Percentiles rank a stretch among this genome's conserved stretches.
These are phyloP conservation scores for Carposina sasakii DNA, from an alignment of 1,140 invertebrate species.

Conservation along the genomic window DNA sequence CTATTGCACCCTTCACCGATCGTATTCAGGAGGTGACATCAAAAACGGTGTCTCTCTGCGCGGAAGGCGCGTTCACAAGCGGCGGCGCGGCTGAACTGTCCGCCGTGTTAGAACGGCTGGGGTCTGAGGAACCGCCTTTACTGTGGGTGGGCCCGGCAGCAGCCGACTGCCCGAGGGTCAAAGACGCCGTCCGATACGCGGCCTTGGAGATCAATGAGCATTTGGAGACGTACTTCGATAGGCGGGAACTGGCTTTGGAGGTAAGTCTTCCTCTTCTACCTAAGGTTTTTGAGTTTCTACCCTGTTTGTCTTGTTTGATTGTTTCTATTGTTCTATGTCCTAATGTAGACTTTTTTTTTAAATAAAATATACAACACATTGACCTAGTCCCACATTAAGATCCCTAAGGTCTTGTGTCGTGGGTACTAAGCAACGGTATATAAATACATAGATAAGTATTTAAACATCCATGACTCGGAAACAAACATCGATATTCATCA, in stretches of 20 bases:
- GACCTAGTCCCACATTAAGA: no score
- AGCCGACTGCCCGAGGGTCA: conserved; percentile 76
- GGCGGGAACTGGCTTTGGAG: conserved; percentile 91
- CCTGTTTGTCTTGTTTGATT: not conserved
- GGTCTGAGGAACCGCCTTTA: conserved; percentile 78
- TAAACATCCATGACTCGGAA: no score
- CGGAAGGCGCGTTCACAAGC: conserved; percentile 19
- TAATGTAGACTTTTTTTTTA: no score
- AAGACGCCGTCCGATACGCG: conserved; percentile 88
- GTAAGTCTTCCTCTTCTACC: no score
- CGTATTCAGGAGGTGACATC: conserved; percentile 56
- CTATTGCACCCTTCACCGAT: no score
- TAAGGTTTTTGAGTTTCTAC: no score
- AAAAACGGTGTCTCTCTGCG: conserved; percentile 61
- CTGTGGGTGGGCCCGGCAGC: conserved; percentile 82
- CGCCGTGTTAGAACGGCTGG: conserved; percentile 47
- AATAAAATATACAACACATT: no score
- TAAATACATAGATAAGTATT: no score
- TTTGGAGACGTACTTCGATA: conserved; percentile 94
- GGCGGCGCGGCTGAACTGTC: conserved; percentile 40
- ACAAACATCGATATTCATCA: no score
- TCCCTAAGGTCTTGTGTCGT: no score
- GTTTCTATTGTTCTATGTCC: no score
- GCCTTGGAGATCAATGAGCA: conserved; percentile 97
- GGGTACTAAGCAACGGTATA: no score